Evolutionary conservation across 2,113 vertebrate species (phyloP).

Genomic region (Austrofundulus limnaeus): DNA sequence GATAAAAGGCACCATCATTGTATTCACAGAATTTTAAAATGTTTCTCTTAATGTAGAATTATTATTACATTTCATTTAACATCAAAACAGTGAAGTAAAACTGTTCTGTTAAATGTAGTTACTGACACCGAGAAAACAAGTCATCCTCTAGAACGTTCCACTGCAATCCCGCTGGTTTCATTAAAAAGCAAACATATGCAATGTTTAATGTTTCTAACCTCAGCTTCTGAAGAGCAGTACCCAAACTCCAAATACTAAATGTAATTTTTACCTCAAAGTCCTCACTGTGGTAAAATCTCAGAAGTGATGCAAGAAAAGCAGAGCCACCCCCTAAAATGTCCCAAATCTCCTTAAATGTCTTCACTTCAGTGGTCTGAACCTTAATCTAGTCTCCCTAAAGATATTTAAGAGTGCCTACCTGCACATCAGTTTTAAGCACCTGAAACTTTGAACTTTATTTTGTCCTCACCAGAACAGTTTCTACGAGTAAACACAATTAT

Average conservation of each 20-base stretch:
- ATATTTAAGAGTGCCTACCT: not conserved
- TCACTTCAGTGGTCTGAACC: not conserved
- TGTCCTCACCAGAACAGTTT: slow-evolving; percentile 18
- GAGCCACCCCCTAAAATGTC: not conserved
- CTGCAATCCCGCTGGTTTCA: not conserved
- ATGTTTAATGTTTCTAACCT: not conserved
- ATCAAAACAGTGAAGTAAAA: slow-evolving; percentile 19
- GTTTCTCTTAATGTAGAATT: too few species aligned
- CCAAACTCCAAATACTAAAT: not conserved
- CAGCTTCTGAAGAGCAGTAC: not conserved
- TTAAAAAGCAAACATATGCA: too few species aligned
- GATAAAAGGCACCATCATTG: slow-evolving; percentile 5
- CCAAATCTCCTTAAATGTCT: not conserved
- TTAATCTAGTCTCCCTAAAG: not conserved
- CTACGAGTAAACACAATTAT: slow-evolving; percentile 36
- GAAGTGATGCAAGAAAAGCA: not conserved
- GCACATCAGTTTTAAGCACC: slow-evolving; percentile 7
- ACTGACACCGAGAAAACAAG: slow-evolving; percentile 13
- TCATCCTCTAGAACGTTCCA: not conserved
- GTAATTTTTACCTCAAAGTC: not conserved
- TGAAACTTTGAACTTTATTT: slow-evolving; percentile 9
- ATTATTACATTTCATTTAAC: slow-evolving; percentile 1
- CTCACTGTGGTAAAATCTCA: not conserved
- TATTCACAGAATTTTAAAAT: too few species aligned
- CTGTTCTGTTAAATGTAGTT: not conserved